Base-by-base conservation (phyloP, 1,140 invertebrate genomes). In the Drosophila sp. region DNA sequence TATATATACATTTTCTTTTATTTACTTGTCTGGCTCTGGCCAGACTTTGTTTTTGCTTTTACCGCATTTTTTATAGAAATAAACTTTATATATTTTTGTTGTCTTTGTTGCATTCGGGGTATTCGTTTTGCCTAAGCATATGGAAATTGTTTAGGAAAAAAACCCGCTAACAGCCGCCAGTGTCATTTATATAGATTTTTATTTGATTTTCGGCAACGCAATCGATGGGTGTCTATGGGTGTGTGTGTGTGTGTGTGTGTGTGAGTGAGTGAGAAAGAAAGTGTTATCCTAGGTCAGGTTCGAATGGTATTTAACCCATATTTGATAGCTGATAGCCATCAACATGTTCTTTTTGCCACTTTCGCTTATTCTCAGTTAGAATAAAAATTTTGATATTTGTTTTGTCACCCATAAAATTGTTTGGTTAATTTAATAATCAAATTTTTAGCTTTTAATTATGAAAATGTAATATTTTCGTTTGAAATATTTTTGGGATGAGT, bases 91-190 rank as follows among this genome's bases (percentile, higher is more conserved):
- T 27, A 10, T 50, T 27, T 50, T 50, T 6, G 33, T 79, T 78
- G 64, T 60, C 73, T 69, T 73, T 69, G 32, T 47, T 67, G 57
- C 61, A 44, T 60, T 56, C 70, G 66, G 66, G 63, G 70, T 81
- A 75, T 81, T 80, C 67, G 61, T 66, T 58, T 35, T 65, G 56
- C 50, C 74, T 86, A 85, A 85, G 50, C 83, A 86, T 77, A 70
- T 84, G 64, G 63, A 80, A 68, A 76, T 72, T 79, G 83, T 83
- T 87, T 79, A 87, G 82, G 77, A 75, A 80, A 76, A 87, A 50
- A 50, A 27, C 25, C 25, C 3, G 44, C 44, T 4, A 7, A 6
- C 67, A 73, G 63, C 60, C 67, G 66, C 33, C 72, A 23, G 44
- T 70, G 76, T 55, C 60, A 67, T 78, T 83, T 83, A 76, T 83